phyloP scores from a whole-genome alignment of 1,140 invertebrate species.

The Carcinoscorpius rotundicauda region DNA sequence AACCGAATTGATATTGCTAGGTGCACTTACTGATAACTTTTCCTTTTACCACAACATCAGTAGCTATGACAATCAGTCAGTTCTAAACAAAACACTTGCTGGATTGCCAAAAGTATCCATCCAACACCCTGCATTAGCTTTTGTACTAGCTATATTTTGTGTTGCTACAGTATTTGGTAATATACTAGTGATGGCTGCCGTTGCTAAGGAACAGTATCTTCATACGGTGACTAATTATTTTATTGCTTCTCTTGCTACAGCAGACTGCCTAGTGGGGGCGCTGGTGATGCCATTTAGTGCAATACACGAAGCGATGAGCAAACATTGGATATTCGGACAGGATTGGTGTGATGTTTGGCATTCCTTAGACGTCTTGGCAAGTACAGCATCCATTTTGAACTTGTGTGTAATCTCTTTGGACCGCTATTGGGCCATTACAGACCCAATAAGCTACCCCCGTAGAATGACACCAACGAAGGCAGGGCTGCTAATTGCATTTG shows the following conservation, averaged over 20 bases:
- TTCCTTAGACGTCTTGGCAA: conserved; percentile 89
- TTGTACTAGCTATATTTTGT: conserved; percentile 45
- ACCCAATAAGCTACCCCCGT: conserved; percentile 90
- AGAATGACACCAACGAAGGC: conserved; percentile 73
- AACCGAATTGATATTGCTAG: too few species aligned
- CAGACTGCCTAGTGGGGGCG: conserved; percentile 61
- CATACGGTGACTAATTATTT: conserved; percentile 66
- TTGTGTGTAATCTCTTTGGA: conserved; percentile 91
- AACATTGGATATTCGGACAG: conserved; percentile 32
- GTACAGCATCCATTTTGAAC: conserved; percentile 90
- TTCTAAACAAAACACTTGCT: too few species aligned
- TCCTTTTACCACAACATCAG: too few species aligned
- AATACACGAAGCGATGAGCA: conserved; percentile 51
- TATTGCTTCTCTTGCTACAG: conserved; percentile 60
- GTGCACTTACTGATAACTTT: too few species aligned
- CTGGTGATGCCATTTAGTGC: conserved; percentile 67
- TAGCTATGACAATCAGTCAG: too few species aligned
- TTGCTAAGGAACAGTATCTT: conserved; percentile 51
- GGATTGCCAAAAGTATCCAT: neutral
- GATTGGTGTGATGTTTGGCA: conserved; percentile 94
- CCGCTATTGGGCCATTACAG: conserved; percentile 94
- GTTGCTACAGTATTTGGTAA: conserved; percentile 54
- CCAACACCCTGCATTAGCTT: conserved; percentile 32
- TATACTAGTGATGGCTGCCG: conserved; percentile 53
- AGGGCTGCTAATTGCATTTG: conserved; percentile 64